Evolutionary conservation across 1,140 invertebrate genomes (phyloP).

Genomic region (Bombus pyrosoma): DNA sequence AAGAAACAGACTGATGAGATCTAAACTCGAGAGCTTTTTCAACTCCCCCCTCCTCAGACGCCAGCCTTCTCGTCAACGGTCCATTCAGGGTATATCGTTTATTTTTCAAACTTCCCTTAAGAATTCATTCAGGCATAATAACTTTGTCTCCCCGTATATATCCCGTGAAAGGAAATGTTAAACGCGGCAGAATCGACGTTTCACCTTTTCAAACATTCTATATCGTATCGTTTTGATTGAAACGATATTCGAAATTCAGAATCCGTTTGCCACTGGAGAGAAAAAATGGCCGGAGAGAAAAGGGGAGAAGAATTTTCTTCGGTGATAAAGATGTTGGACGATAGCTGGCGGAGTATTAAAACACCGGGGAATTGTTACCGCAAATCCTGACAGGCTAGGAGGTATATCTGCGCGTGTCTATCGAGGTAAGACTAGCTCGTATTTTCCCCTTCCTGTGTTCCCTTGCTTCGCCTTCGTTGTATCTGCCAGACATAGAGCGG

Average conservation of each 20-base stretch:
- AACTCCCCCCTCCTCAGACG: neutral
- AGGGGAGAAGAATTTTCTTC: neutral
- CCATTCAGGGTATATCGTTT: conserved; percentile 26
- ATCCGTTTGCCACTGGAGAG: too few relatives aligned
- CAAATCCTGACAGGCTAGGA: conserved; percentile 1
- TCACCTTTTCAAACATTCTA: neutral
- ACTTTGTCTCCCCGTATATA: neutral
- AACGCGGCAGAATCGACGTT: neutral
- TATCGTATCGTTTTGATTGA: too few relatives aligned
- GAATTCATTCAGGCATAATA: conserved; percentile 15
- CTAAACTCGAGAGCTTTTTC: conserved; percentile 27
- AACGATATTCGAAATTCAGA: too few relatives aligned
- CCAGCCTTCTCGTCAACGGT: conserved; percentile 24
- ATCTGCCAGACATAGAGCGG: conserved; percentile 35
- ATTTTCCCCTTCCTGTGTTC: conserved; percentile 23
- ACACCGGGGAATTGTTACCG: neutral
- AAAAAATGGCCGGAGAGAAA: too few relatives aligned
- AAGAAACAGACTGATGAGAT: conserved; percentile 49
- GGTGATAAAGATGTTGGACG: neutral
- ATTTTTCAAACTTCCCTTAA: conserved; percentile 29
- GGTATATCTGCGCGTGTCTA: conserved; percentile 6
- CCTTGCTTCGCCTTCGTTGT: conserved; percentile 22
- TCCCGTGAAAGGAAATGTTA: conserved; percentile 9
- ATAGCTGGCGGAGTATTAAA: neutral
- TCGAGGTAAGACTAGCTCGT: conserved; percentile 33